Base-by-base conservation (phyloP, 2,113 vertebrate species). In the Cacatua alba region DNA sequence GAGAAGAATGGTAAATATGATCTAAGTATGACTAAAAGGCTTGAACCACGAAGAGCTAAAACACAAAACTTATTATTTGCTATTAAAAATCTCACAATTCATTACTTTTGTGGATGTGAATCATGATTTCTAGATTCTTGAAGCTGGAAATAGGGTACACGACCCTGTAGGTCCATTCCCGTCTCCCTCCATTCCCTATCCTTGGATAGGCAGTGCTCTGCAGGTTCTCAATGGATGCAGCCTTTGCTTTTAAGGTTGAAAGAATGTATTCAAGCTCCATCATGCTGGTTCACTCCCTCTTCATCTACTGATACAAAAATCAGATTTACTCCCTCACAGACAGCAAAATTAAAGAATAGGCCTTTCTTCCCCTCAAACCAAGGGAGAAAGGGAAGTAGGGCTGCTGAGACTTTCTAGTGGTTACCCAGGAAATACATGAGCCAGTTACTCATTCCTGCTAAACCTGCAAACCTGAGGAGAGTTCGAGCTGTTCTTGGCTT, bases 401-500 rank as follows among this genome's bases (percentile, higher is more conserved):
- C 13, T 88, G 33, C 35, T 90, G 49, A 80, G 31, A 59, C 84
- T 84, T 90, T 92, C 33, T 57, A 59, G 43, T 19, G 10, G n/a
- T 74, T 74, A 76, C 46, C 24, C 59, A 84, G 64, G 41, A 94
- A 86, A 82, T 11, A 84, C 14, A 60, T 10, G 11, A 91, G n/a
- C 9, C 41, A 67, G 37, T 15, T 15, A 88, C 60, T 79, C 14
- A 37, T 49, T 86, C 20, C 44, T 72, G 29, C 64, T 79, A 71
- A 82, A 95, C 52, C 37, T 79, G 77, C 5, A 13, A 75, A 93
- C 49, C 68, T 29, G 48, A 88, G 78, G 70, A 95, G 31, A 86
- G 70, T 52, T 37, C 6, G 31, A 92, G 31, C 91, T 92, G 94
- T 92, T 97, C 88, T 86, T 92, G 92, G 96, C 88, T 97, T 97